These are phyloP conservation scores for Ornithoptera priamus DNA, from an alignment of 2,888 invertebrate genomes.

Conservation along the genomic window DNA sequence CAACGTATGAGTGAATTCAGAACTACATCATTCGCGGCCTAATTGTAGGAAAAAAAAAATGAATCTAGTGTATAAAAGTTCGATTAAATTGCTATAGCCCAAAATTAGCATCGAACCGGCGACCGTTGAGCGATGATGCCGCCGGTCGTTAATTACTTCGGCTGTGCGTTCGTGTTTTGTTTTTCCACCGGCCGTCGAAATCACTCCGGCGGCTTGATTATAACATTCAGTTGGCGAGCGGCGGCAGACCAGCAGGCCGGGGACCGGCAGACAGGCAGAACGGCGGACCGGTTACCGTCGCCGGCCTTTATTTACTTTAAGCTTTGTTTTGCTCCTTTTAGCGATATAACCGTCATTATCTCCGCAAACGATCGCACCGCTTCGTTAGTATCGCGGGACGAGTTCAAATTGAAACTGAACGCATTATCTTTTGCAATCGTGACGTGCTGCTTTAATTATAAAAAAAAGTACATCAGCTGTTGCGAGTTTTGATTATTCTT, in stretches of 20 bases:
- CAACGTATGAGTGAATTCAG: no score
- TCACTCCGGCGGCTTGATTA: conserved; percentile 69
- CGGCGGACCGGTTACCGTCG: conserved; percentile 48
- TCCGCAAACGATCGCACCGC: conserved; percentile 67
- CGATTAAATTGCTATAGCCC: no score
- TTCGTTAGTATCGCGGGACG: conserved; percentile 72
- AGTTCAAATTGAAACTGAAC: conserved; percentile 62
- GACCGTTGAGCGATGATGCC: conserved; percentile 30
- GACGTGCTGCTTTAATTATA: conserved; percentile 32
- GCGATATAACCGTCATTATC: conserved; percentile 71
- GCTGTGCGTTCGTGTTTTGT: conserved; percentile 42
- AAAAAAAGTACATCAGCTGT: neutral
- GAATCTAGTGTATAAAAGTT: no score
- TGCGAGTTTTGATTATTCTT: no score
- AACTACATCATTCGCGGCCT: no score
- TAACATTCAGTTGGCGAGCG: conserved; percentile 56
- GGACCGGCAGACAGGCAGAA: conserved; percentile 27
- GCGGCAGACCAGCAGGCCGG: no score
- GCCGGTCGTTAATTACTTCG: conserved; percentile 57
- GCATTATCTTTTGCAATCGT: conserved; percentile 48
- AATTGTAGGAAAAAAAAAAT: no score
- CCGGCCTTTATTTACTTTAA: conserved; percentile 76
- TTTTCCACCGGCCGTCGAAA: conserved; percentile 65
- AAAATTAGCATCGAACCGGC: no score
- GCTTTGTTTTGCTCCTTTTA: conserved; percentile 72